phyloP scores from a whole-genome alignment of 2,797 vertebrate species.

The Sparus aurata region DNA sequence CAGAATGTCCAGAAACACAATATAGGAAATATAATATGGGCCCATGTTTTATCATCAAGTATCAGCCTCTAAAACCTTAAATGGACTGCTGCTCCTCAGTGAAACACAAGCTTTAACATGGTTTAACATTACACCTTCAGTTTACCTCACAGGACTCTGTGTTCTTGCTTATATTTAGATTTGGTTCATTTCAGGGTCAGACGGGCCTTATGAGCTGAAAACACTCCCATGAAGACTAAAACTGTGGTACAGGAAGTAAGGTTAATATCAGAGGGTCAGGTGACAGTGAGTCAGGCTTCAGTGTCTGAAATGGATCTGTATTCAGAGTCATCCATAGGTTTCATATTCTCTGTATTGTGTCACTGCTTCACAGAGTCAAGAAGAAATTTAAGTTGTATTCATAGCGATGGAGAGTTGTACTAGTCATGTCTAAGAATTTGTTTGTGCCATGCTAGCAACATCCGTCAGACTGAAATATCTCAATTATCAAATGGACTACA shows the following conservation, averaged over 20 bases:
- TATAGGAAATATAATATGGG: not conserved
- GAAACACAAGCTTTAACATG: not conserved
- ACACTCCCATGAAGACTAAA: conserved; percentile 5
- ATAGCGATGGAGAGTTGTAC: conserved; percentile 2
- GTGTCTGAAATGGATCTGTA: conserved; percentile 57
- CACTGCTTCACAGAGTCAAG: conserved; percentile 15
- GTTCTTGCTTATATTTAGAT: conserved; percentile 45
- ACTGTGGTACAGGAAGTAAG: conserved; percentile 45
- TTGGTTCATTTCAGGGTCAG: conserved; percentile 19
- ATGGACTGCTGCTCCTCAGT: not conserved
- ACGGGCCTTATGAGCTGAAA: conserved; percentile 24
- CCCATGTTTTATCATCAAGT: not conserved
- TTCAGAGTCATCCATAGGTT: conserved; percentile 59
- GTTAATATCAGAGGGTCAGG: conserved; percentile 41
- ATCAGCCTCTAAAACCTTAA: not conserved
- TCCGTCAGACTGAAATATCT: not conserved
- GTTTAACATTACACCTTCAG: not conserved
- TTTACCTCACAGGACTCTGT: conserved; percentile 26
- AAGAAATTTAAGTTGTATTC: conserved; percentile 12
- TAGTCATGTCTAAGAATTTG: not conserved
- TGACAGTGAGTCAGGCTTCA: conserved; percentile 46
- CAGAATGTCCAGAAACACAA: not conserved
- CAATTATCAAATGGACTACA: not conserved
- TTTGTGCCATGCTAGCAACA: not conserved
- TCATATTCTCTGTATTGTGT: conserved; percentile 53